These are phyloP conservation scores for Cartodere bifasciata DNA, from an alignment of 2,888 invertebrate genomes.

Conservation along the genomic window DNA sequence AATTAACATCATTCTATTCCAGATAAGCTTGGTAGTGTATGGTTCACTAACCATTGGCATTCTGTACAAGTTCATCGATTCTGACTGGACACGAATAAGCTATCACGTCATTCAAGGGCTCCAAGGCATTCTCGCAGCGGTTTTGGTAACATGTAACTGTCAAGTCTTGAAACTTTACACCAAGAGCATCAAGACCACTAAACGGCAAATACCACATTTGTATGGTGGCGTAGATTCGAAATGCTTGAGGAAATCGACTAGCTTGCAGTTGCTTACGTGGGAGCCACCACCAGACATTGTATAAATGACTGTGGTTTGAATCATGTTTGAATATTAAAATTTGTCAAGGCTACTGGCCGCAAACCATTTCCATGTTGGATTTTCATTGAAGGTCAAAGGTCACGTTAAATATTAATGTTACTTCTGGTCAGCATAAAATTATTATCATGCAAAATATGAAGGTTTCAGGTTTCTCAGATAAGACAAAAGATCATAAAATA, in stretches of 20 bases:
- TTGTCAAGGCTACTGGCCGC: no score
- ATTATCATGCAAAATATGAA: no score
- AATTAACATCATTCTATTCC: no score
- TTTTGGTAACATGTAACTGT: constrained; percentile 51
- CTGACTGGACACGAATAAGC: constrained; percentile 34
- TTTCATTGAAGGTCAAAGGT: no score
- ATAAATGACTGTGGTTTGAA: no score
- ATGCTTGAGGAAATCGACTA: constrained; percentile 30
- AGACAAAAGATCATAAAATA: no score
- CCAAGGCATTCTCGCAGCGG: constrained; percentile 49
- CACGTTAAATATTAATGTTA: no score
- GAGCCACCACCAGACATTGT: constrained; percentile 35
- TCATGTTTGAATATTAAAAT: no score
- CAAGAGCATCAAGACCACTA: constrained; percentile 24
- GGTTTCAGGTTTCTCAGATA: no score
- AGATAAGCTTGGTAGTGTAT: constrained; percentile 33
- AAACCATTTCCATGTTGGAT: no score
- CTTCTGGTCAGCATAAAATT: no score
- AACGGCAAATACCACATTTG: constrained; percentile 19
- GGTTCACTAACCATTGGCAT: constrained; percentile 31
- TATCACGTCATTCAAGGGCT: constrained; percentile 38
- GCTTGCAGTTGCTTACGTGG: constrained; percentile 35
- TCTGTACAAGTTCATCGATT: constrained; percentile 30
- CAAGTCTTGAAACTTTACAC: constrained; percentile 36
- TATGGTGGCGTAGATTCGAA: constrained; percentile 22